phyloP scores from a whole-genome alignment of 2,797 vertebrate genomes.

The Thripadectes ignobilis region DNA sequence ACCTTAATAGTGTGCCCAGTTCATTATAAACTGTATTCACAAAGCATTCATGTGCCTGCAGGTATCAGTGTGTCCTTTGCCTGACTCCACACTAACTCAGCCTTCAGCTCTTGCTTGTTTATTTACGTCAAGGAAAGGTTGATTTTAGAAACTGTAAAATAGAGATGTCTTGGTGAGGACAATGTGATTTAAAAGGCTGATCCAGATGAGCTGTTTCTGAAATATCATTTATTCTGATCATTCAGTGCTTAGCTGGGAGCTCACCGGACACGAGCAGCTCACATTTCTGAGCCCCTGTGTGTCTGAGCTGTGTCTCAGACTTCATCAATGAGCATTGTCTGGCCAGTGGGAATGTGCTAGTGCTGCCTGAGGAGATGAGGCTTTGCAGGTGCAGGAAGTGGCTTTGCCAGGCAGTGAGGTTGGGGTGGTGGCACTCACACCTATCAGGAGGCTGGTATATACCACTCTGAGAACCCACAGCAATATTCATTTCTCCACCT shows the following conservation, averaged over 20 bases:
- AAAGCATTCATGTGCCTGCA: not conserved
- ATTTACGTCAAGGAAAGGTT: not conserved
- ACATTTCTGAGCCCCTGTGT: accelerated
- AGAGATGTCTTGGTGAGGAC: not conserved
- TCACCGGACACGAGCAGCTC: not conserved
- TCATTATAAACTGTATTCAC: not conserved
- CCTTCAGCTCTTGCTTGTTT: not conserved
- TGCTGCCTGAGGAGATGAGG: not conserved
- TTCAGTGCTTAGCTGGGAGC: not conserved
- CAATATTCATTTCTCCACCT: not conserved
- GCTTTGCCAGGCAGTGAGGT: not conserved
- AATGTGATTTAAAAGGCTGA: not conserved
- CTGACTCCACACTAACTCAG: not conserved
- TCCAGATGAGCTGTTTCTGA: not conserved
- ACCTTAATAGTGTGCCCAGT: not conserved
- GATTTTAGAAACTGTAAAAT: not conserved
- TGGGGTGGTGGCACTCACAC: not conserved
- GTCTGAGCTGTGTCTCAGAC: not conserved
- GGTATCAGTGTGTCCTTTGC: accelerated
- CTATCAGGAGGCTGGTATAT: accelerated
- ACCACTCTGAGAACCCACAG: not conserved
- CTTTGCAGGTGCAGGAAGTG: slow-evolving; percentile 25
- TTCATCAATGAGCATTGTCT: not conserved
- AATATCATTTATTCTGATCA: not conserved
- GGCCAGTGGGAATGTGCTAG: not conserved